phyloP scores from a whole-genome alignment of 1,140 invertebrate species.

The Rhizoglyphus robini region DNA sequence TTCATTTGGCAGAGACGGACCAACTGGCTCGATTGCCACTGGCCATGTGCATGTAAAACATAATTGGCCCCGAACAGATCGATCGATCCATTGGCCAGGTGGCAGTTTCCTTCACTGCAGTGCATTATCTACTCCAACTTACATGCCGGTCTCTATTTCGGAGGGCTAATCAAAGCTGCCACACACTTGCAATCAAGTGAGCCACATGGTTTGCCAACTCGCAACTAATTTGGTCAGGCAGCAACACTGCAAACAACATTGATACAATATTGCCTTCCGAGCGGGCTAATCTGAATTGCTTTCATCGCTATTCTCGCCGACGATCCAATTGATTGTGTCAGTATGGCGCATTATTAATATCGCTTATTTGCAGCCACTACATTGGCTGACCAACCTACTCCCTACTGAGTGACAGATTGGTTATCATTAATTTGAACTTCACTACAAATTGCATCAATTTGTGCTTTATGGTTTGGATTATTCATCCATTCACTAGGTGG shows the following conservation, averaged over 20 bases:
- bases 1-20: too few relatives aligned
- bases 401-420: background rate
- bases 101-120: too few relatives aligned
- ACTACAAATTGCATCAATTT: background rate
- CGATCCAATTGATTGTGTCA: background rate
- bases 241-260: background rate
- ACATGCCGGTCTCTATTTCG: too few relatives aligned
- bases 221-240: too few relatives aligned
- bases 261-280: too few relatives aligned
- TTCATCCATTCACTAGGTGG: background rate
- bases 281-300: background rate
- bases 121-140: too few relatives aligned
- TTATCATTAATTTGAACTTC: background rate
- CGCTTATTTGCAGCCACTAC: background rate
- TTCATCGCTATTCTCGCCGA: background rate
- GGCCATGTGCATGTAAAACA: too few relatives aligned
- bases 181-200: background rate
- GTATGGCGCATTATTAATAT: background rate
- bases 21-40: too few relatives aligned
- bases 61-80: too few relatives aligned
- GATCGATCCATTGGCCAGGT: too few relatives aligned
- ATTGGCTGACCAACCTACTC: background rate
- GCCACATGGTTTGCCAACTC: background rate
- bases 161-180: too few relatives aligned
- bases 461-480: background rate